phyloP scores from a whole-genome alignment of 2,113 vertebrate genomes.

The Anhinga anhinga region DNA sequence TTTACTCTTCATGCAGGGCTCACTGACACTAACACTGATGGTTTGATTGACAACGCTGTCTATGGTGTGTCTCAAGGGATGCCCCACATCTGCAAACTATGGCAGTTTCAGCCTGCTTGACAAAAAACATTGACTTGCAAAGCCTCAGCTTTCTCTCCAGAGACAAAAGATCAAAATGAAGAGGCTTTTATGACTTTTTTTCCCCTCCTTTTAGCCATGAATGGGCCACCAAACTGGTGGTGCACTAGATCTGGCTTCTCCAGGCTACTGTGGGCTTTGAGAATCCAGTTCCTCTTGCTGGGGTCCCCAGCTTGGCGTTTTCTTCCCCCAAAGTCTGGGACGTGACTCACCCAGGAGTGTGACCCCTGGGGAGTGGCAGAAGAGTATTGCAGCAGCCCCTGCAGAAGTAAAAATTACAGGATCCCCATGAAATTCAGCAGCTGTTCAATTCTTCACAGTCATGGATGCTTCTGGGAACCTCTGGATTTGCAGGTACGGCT shows the following conservation, averaged over 20 bases:
- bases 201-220: background rate
- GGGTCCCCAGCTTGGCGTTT: background rate
- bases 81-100: background rate
- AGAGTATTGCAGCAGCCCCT: background rate
- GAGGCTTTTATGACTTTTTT: background rate
- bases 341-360: background rate
- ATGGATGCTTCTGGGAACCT: background rate
- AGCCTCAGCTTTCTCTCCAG: background rate
- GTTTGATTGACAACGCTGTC: background rate
- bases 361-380: background rate
- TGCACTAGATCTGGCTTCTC: background rate
- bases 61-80: background rate
- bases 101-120: background rate
- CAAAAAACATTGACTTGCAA: background rate
- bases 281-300: background rate
- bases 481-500: background rate
- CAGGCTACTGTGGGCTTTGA: background rate
- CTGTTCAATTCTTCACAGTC: background rate
- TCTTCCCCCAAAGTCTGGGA: background rate
- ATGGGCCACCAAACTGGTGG: background rate
- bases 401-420: background rate
- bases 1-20: background rate
- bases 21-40: background rate
- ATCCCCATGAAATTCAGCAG: background rate
- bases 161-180: background rate